A percentile compares a stretch with the other conserved stretches of the same genome.
These are phyloP conservation scores for Isaurus tuberculatus DNA, from an alignment of 92 coral and sea anemone genomes.

Conservation along the genomic window DNA sequence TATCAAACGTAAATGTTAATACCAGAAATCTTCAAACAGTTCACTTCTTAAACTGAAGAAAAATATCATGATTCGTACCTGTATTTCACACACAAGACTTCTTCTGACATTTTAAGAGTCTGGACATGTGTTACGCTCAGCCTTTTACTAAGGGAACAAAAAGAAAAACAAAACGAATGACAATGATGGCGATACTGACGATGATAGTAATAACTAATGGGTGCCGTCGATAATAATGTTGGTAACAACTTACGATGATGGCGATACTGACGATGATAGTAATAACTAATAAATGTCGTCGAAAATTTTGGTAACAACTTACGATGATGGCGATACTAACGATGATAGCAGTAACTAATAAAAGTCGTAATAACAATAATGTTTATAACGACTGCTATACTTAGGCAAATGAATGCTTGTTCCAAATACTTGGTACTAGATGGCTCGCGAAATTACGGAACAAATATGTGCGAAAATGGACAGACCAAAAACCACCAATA, in stretches of 20 bases:
- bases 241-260: neutral
- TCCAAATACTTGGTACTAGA: too few relatives aligned
- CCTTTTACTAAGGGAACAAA: constrained; percentile 74
- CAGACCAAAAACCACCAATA: too few relatives aligned
- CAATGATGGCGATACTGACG: neutral
- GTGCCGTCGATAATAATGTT: too few relatives aligned
- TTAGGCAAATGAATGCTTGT: too few relatives aligned
- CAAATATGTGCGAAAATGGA: too few relatives aligned
- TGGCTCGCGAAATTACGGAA: too few relatives aligned
- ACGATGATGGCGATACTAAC: neutral
- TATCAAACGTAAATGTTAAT: neutral
- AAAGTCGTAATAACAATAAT: too few relatives aligned
- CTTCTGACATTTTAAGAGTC: constrained; percentile 92
- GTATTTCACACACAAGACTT: constrained; percentile 92
- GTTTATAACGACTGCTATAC: too few relatives aligned
- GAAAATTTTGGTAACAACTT: too few relatives aligned
- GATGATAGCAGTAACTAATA: neutral
- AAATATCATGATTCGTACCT: constrained; percentile 55
- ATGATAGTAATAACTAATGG: neutral
- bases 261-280: neutral
- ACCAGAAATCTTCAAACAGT: neutral
- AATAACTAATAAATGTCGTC: too few relatives aligned
- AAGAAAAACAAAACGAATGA: neutral
- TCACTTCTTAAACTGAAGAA: too few relatives aligned
- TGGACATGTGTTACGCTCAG: constrained; percentile 86